Evolutionary conservation across 2,113 vertebrate species (phyloP).

Genomic region (Psilopsiagon aymara): DNA sequence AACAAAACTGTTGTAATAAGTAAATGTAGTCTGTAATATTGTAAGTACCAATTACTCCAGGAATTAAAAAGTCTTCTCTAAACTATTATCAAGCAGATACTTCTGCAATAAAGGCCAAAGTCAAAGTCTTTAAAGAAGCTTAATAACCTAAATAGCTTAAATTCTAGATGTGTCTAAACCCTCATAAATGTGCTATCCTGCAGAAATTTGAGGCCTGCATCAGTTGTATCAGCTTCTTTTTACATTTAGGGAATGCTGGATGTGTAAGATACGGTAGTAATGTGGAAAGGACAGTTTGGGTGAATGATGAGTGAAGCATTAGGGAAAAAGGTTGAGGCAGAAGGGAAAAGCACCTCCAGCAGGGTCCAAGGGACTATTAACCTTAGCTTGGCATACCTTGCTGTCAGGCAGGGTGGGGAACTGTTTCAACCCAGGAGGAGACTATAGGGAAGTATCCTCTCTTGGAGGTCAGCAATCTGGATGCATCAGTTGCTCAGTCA

Average conservation of each 20-base stretch:
- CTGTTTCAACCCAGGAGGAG: not conserved
- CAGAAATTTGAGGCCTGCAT: not conserved
- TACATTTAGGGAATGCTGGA: not conserved
- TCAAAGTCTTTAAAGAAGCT: not conserved
- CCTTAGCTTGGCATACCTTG: not conserved
- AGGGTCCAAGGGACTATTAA: not conserved
- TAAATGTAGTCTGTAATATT: not conserved
- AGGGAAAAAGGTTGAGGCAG: not conserved
- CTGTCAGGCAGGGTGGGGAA: not conserved
- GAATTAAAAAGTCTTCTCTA: not conserved
- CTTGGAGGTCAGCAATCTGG: not conserved
- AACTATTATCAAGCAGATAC: not conserved
- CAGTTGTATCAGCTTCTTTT: not conserved
- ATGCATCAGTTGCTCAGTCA: not conserved
- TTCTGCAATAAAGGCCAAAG: not conserved
- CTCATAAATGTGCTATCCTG: not conserved
- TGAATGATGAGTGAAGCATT: not conserved
- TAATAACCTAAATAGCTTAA: not conserved
- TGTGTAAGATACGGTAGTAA: not conserved
- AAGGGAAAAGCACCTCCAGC: not conserved
- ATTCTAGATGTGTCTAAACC: not conserved
- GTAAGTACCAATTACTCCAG: not conserved
- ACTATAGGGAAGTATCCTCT: not conserved
- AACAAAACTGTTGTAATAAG: not conserved
- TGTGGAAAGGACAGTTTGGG: not conserved